phyloP scores from a whole-genome alignment of 2,113 vertebrate species.

The Catharus minimus region DNA sequence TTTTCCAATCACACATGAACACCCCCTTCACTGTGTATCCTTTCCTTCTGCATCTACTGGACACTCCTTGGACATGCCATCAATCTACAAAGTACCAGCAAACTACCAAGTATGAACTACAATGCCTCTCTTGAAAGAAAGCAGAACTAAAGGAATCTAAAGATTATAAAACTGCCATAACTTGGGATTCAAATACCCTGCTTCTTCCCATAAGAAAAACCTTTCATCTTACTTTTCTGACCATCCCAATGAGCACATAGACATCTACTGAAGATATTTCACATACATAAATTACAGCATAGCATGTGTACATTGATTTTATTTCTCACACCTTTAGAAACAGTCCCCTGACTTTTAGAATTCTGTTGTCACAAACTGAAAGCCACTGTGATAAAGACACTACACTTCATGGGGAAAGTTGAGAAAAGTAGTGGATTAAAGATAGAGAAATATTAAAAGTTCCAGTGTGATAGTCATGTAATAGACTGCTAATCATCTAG shows the following conservation, averaged over 20 bases:
- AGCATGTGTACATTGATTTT: background rate
- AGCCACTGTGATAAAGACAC: background rate
- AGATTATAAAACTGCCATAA: background rate
- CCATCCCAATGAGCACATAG: background rate
- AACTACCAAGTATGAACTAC: background rate
- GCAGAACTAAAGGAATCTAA: background rate
- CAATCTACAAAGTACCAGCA: background rate
- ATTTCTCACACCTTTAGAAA: background rate
- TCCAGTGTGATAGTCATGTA: background rate
- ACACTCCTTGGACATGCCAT: background rate
- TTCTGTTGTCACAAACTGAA: background rate
- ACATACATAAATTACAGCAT: background rate
- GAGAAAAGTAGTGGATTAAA: background rate
- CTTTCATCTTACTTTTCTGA: background rate
- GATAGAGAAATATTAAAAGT: background rate
- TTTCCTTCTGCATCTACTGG: background rate
- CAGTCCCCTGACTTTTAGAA: rapidly evolving
- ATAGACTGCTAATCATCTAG: background rate
- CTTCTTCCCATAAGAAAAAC: background rate
- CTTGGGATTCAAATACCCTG: background rate
- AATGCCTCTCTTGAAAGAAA: background rate
- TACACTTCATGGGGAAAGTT: background rate
- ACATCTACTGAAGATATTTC: background rate
- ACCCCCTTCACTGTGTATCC: background rate
- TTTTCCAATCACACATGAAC: background rate